phyloP scores from a whole-genome alignment of 2,888 invertebrate species.

The Hypena proboscidalis region DNA sequence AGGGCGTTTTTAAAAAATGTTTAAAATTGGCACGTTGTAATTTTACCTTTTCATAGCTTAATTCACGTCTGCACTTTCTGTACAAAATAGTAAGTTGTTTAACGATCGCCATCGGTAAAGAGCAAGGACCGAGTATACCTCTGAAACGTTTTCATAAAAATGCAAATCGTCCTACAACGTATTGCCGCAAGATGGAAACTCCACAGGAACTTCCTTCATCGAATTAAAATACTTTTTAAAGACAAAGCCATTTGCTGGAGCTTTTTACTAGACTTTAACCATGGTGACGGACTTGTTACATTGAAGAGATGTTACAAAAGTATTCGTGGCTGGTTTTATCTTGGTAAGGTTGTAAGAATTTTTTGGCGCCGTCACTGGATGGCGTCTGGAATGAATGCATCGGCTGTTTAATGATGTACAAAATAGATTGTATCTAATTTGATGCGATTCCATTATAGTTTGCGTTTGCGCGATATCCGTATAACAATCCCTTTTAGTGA shows the following conservation, averaged over 20 bases:
- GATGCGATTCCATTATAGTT: too few species aligned
- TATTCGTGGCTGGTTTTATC: slow-evolving; percentile 8
- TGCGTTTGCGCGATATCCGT: too few species aligned
- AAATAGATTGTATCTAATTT: too few species aligned
- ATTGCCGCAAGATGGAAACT: slow-evolving; percentile 63
- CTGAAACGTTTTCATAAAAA: slow-evolving; percentile 82
- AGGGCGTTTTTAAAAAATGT: slow-evolving; percentile 13
- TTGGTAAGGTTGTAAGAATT: slow-evolving; percentile 3
- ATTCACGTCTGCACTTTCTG: background rate
- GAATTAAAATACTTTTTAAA: slow-evolving; percentile 77
- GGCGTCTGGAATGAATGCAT: slow-evolving; percentile 4
- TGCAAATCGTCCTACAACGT: slow-evolving; percentile 77
- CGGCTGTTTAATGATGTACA: slow-evolving; percentile 2
- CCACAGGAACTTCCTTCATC: slow-evolving; percentile 64
- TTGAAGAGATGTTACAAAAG: slow-evolving; percentile 25
- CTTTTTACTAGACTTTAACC: slow-evolving; percentile 50
- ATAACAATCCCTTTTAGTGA: too few species aligned
- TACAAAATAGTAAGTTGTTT: slow-evolving; percentile 9
- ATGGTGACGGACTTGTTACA: slow-evolving; percentile 28
- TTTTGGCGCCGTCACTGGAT: slow-evolving; percentile 6
- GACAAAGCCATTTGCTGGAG: slow-evolving; percentile 65
- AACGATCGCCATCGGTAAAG: slow-evolving; percentile 32
- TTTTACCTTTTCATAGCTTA: background rate
- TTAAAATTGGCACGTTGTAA: background rate
- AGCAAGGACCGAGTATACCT: slow-evolving; percentile 47